Base-by-base conservation (phyloP, 2,113 vertebrate species). In the Phocoena sinus region DNA sequence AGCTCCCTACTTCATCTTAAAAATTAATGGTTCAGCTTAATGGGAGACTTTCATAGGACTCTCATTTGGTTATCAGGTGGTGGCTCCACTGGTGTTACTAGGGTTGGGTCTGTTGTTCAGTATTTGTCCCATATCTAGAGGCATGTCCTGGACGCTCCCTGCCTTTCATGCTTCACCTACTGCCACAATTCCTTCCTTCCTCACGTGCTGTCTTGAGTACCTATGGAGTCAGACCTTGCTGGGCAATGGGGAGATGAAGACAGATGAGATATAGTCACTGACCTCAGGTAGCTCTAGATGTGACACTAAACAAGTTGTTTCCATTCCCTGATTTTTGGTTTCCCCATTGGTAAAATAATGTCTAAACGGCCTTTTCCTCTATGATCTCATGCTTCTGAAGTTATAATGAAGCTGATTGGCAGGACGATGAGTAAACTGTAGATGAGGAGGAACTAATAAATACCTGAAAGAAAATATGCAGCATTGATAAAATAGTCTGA, bases 361-460 rank as follows among this genome's bases (percentile, higher is more conserved):
- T 88, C 25, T 83, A 92, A 67, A 23, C 14, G 89, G 41, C 8
- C 8, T 76, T 88, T 85, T 62, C 23, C 60, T 89, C 90, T 79
- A 77, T 71, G 56, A 65, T 50, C 12, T 81, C 36, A 81, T 20
- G 38, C 36, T 89, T 89, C 67, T 77, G 70, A 95, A 56, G 82
- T 86, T 65, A 85, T 84, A 94, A 76, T 41, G 33, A 81, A 84
- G 31, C 14, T 58, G 23, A 83, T 18, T 86, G 68, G 87, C 36
- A 89, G 25, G 4, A 71, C 82, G 28, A 47, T 60, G 17, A 81
- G 47, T 87, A 81, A 91, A 60, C 17, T 94, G 2, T 70, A 68
- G 9, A 85, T 77, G 60, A 82, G 33, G 17, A 81, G n/a, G 56
- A 95, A 15, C 68, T 89, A 92, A 86, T 92, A 94, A 92, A 85